Base-by-base conservation (phyloP, 1,140 invertebrate species). In the Pseudomyrmex dendroicus region DNA sequence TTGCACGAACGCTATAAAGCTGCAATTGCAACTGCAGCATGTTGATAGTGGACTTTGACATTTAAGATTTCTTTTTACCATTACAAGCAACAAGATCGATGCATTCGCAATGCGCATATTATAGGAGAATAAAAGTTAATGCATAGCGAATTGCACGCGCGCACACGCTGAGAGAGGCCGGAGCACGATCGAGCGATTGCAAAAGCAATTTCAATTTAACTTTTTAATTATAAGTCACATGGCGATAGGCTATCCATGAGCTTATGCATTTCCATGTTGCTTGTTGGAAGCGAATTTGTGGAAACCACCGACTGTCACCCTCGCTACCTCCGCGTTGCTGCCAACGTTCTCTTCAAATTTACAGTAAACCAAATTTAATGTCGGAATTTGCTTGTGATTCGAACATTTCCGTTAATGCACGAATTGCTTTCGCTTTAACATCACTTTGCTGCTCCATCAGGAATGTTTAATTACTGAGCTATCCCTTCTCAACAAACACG, bases 191-290 rank as follows among this genome's bases (percentile, higher is more conserved):
- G n/a, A 54, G 68, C 57, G 72, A 64, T 86, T 84, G 57, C 85
- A 12, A 52, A 25, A 76, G 83, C 87, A 84, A 87, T 87, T 85
- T 88, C 86, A 88, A 87, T 88, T 88, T 88, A 88, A 88, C 86
- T 88, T 88, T 88, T 88, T 88, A 88, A 88, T 88, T 88, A 76
- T 85, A 87, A 87, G 86, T 86, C 82, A 64, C 82, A 64, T 52
- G 62, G 63, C 48, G 85, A 87, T 87, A 87, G 77, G 63, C 64
- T 73, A 76, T 67, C 63, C 52, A 46, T 54, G 46, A 56, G 63
- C 74, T 84, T 84, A 78, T 87, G 73, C 86, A 80, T 84, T 87
- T 13, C 57, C 70, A 35, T 7, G 73, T 86, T 86, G 84, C 70
- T 72, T 25, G 35, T 35, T 35, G 22, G 22, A 52, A 62, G 54